phyloP scores from a whole-genome alignment of 2,113 vertebrate genomes.

The Columba livia region DNA sequence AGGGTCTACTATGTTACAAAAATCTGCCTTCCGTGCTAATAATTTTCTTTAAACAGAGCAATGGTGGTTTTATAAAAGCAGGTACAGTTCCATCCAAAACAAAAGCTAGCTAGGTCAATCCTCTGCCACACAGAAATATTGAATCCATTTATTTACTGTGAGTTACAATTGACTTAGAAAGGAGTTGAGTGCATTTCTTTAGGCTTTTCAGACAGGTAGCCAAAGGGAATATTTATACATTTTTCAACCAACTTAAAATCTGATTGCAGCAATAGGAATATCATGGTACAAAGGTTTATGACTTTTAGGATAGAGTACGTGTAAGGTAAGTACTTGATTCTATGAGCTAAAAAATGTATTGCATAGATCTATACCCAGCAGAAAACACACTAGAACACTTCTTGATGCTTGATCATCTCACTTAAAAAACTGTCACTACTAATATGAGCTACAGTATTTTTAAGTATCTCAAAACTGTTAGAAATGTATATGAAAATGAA shows the following conservation, averaged over 20 bases:
- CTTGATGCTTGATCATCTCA: background rate
- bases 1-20: background rate
- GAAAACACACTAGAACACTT: background rate
- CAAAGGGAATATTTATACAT: background rate
- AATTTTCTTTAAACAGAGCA: background rate
- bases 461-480: background rate
- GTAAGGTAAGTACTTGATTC: background rate
- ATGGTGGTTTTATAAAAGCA: background rate
- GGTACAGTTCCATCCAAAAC: background rate
- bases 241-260: background rate
- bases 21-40: background rate
- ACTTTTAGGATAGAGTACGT: background rate
- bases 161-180: conserved; percentile 5
- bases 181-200: background rate
- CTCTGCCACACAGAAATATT: background rate
- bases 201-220: background rate
- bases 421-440: background rate
- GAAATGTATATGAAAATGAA: background rate
- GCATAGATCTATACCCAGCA: background rate
- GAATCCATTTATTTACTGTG: background rate
- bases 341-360: background rate
- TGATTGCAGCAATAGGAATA: background rate
- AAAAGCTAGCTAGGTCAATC: background rate
- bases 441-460: background rate
- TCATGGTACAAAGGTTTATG: background rate